phyloP scores from a whole-genome alignment of 1,140 invertebrate species.

The Pinna nobilis region DNA sequence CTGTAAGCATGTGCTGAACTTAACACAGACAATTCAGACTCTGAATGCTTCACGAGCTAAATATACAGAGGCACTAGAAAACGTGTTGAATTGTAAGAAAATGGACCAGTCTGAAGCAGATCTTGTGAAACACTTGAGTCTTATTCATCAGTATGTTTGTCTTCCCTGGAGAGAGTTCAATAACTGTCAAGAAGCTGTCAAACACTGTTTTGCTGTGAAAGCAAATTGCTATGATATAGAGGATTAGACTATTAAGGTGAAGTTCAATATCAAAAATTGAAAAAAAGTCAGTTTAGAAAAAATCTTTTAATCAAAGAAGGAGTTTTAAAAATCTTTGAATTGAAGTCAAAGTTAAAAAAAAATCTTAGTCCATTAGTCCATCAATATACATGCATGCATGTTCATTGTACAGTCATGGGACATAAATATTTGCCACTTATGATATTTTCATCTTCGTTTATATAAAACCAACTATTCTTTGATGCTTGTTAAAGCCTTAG shows the following conservation, averaged over 20 bases:
- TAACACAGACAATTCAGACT: constrained; percentile 62
- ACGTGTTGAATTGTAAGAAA: constrained; percentile 80
- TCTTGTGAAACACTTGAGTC: constrained; percentile 81
- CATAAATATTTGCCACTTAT: too few relatives aligned
- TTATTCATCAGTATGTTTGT: constrained; percentile 83
- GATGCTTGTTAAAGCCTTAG: too few relatives aligned
- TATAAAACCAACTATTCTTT: too few relatives aligned
- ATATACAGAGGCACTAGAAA: constrained; percentile 80
- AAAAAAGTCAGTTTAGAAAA: too few relatives aligned
- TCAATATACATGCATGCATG: too few relatives aligned
- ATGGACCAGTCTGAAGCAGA: constrained; percentile 68
- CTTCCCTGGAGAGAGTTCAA: constrained; percentile 89
- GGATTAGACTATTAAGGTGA: constrained; percentile 1
- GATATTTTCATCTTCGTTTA: too few relatives aligned
- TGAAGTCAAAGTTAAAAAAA: too few relatives aligned
- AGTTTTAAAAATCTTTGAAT: not conserved
- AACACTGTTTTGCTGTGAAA: constrained; percentile 79
- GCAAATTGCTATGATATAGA: constrained; percentile 48
- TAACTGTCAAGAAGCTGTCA: constrained; percentile 86
- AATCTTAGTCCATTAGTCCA: too few relatives aligned
- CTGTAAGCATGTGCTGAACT: constrained; percentile 66
- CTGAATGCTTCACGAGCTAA: constrained; percentile 82
- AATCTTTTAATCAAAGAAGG: too few relatives aligned
- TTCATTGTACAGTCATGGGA: too few relatives aligned
- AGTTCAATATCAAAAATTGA: too few relatives aligned